Evolutionary conservation across 2,888 invertebrate genomes (phyloP).

Genomic region (Aporophyla lueneburgensis): DNA sequence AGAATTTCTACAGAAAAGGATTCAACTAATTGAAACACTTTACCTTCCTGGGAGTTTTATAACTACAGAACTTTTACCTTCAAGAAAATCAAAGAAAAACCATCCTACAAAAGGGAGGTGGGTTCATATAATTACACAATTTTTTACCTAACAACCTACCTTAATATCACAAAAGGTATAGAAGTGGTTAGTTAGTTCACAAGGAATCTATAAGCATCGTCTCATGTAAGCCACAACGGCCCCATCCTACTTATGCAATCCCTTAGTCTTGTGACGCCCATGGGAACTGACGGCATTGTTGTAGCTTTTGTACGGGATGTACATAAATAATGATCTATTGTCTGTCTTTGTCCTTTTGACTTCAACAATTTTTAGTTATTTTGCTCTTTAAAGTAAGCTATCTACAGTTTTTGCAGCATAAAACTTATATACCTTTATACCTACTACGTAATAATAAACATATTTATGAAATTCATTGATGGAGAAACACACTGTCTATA

Average conservation of each 20-base stretch:
- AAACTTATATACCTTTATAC: neutral
- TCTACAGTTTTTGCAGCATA: no score
- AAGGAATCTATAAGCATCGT: conserved; percentile 33
- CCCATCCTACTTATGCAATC: conserved; percentile 36
- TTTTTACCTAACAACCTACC: neutral
- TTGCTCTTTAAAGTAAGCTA: neutral
- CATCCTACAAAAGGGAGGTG: neutral
- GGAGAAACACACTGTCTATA: neutral
- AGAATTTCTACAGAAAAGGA: conserved; percentile 33
- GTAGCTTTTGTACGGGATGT: conserved; percentile 16
- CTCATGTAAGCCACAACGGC: conserved; percentile 25
- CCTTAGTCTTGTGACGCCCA: conserved; percentile 42
- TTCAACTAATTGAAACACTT: conserved; percentile 50
- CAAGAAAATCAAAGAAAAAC: conserved; percentile 12
- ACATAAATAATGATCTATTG: conserved; percentile 48
- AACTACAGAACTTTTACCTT: conserved; percentile 28
- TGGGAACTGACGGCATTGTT: conserved; percentile 27
- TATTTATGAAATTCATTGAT: neutral
- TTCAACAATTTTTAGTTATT: neutral
- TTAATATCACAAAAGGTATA: conserved; percentile 3
- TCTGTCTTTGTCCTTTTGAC: conserved; percentile 1
- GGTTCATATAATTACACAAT: neutral
- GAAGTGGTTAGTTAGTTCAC: conserved; percentile 15
- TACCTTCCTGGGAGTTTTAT: conserved; percentile 27
- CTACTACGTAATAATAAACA: no score